phyloP scores from a whole-genome alignment of 2,888 invertebrate genomes.

The Macaria liturata region DNA sequence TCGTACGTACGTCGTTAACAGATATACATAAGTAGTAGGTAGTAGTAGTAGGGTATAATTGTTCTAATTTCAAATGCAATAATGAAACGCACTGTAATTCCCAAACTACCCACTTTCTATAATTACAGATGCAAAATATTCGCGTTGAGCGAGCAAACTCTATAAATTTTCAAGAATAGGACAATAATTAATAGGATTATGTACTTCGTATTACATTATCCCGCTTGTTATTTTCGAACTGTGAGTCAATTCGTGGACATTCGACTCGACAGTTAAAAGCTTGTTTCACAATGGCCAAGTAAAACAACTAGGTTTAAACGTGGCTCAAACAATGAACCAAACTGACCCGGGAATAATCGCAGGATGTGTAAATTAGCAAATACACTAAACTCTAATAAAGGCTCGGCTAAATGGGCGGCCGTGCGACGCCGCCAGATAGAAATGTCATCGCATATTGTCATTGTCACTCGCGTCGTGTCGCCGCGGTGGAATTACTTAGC shows the following conservation, averaged over 20 bases:
- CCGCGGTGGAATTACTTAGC: conserved; percentile 67
- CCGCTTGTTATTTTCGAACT: neutral
- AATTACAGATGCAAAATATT: conserved; percentile 12
- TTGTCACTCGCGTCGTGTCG: conserved; percentile 55
- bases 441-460: conserved; percentile 30
- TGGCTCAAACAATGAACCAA: neutral
- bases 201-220: conserved; percentile 1
- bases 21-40: too few relatives aligned
- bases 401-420: conserved; percentile 6
- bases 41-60: conserved; percentile 33
- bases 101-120: neutral
- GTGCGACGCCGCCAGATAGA: conserved; percentile 21
- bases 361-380: conserved; percentile 20
- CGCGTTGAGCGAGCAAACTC: conserved; percentile 10
- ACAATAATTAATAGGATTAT: conserved; percentile 9
- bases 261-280: too few relatives aligned
- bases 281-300: too few relatives aligned
- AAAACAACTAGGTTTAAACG: too few relatives aligned
- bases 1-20: too few relatives aligned
- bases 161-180: conserved; percentile 15
- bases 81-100: conserved; percentile 25
- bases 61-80: conserved; percentile 51
- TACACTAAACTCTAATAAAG: conserved; percentile 11
- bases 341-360: conserved; percentile 14
- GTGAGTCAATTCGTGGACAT: neutral